Evolutionary conservation across 2,888 invertebrate species (phyloP), one percentile per base, ranked within the genome.

Genomic region (Acrocera orbiculus): DNA sequence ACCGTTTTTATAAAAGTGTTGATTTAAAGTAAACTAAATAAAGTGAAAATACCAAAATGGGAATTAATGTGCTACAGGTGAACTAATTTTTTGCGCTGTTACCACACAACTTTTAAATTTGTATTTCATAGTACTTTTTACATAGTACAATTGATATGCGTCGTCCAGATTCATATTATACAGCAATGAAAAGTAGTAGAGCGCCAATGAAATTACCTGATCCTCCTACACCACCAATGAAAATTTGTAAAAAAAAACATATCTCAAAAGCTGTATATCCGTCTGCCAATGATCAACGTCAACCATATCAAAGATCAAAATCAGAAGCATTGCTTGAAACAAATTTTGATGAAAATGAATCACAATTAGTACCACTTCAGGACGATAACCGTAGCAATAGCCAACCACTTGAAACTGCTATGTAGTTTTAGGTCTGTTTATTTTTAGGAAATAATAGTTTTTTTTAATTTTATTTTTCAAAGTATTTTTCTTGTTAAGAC

Each of bases 361-460:
- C 69, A 4, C 69, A 69, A n/a, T 62, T 64, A 13, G 58, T 68
- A 45, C 58, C 63, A 20, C 55, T 74, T 15, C 70, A 74, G 1
- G 69, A 76, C 42, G 69, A 70, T 7, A 75, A 66, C 46, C 67
- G 82, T 44, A 83, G 85, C 52, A 76, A 82, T 52, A 86, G 86
- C 61, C 86, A 87, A 59, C 87, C 87, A 2, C 61, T 89, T 48
- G 87, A 89, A 63, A 89, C 87, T 47, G 85, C 86, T 44, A 87
- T 87, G 87, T 89, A 66, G 35, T 35, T 35, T 31, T n/a, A n/a
- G n/a, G n/a, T n/a, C n/a, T n/a, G n/a, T n/a, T n/a, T n/a, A n/a
- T n/a, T n/a, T n/a, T n/a, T n/a, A n/a, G n/a, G n/a, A n/a, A n/a
- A n/a, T n/a, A n/a, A n/a, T n/a, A n/a, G n/a, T n/a, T n/a, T n/a